Evolutionary conservation across 30 jellyfish, hydroid and myxozoan species (phyloP).

Genomic region (Chrysaora quinquecirrha): DNA sequence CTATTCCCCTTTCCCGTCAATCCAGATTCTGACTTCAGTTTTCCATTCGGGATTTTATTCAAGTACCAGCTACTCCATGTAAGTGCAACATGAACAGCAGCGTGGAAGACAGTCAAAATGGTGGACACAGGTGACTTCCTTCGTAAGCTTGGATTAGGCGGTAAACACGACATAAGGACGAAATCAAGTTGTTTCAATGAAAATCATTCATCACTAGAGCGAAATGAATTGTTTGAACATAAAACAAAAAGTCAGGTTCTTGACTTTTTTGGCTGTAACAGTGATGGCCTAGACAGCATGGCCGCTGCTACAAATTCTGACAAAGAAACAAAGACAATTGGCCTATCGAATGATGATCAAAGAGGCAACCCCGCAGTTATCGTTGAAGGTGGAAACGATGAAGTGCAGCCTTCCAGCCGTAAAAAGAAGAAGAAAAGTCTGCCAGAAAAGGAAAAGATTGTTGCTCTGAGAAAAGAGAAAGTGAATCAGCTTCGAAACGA

Average conservation of each 20-base stretch:
- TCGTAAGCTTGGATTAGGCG: slow-evolving; percentile 1
- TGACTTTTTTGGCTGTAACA: background rate
- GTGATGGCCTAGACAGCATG: background rate
- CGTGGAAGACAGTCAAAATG: background rate
- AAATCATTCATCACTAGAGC: background rate
- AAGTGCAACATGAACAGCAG: too few relatives aligned
- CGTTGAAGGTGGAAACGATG: background rate
- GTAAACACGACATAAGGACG: background rate
- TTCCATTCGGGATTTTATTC: too few relatives aligned
- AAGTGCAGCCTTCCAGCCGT: too few relatives aligned
- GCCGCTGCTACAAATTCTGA: background rate
- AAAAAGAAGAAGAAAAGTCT: background rate
- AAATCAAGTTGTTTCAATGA: background rate
- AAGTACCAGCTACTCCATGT: too few relatives aligned
- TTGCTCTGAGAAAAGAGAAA: background rate
- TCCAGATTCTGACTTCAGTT: too few relatives aligned
- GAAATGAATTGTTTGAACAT: background rate
- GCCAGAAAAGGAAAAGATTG: background rate
- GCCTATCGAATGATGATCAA: background rate
- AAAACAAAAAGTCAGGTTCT: background rate
- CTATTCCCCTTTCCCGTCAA: too few relatives aligned
- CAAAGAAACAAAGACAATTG: background rate
- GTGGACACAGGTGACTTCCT: background rate
- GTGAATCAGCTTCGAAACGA: slow-evolving; percentile 64
- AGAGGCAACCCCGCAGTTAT: background rate